Evolutionary conservation across 2,113 vertebrate genomes (phyloP).

Genomic region (sheep (Ovis aries)): ARS-UI_Ramb_v3.0 NC_056055.1:235708001-235708500

Average conservation of each 20-base stretch:
- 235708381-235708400: not conserved
- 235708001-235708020: not conserved
- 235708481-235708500: not conserved
- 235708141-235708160: not conserved
- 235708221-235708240: not conserved
- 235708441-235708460: not conserved
- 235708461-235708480: not conserved
- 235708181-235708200: not conserved
- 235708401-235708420: not conserved
- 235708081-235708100: not conserved
- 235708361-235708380: conserved; percentile 62
- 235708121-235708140: not conserved
- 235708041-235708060: not conserved
- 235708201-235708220: not conserved
- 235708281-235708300: conserved; percentile 32
- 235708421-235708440: not conserved
- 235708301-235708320: conserved; percentile 61
- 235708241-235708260: conserved; percentile 39
- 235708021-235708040: not conserved
- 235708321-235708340: conserved; percentile 70
- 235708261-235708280: conserved; percentile 61
- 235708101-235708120: not conserved
- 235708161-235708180: not conserved
- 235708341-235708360: conserved; percentile 53
- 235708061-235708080: not conserved